phyloP scores from a whole-genome alignment of 2,797 vertebrate genomes.

The Acridotheres tristis region DNA sequence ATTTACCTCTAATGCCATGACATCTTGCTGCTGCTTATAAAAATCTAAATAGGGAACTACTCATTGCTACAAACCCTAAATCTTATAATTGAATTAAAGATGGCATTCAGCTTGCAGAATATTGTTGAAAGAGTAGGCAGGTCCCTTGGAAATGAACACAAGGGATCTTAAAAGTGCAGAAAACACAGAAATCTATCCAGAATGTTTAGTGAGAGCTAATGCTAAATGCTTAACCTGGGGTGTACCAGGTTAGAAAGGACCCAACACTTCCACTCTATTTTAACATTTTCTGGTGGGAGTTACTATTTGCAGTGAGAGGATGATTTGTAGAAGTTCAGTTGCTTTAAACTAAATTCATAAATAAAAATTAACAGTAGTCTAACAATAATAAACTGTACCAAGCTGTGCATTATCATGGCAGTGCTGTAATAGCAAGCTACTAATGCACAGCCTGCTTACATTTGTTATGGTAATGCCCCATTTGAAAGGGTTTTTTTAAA shows the following conservation, averaged over 20 bases:
- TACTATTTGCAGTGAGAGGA: neutral
- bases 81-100: neutral
- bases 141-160: neutral
- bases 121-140: neutral
- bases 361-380: constrained; percentile 52
- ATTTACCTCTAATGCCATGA: constrained; percentile 26
- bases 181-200: neutral
- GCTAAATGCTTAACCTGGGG: neutral
- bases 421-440: neutral
- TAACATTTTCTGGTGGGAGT: neutral
- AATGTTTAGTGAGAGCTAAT: neutral
- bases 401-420: neutral
- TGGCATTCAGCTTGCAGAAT: neutral
- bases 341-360: constrained; percentile 51
- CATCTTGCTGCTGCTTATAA: constrained; percentile 16
- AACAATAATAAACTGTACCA: constrained; percentile 14
- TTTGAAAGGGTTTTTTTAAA: constrained; percentile 4
- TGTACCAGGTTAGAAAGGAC: neutral
- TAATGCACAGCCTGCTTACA: neutral
- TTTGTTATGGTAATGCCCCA: neutral
- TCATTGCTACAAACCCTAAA: constrained; percentile 5
- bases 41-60: constrained; percentile 44
- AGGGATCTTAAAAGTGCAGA: constrained; percentile 1
- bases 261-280: neutral
- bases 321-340: neutral